Evolutionary conservation across 2,113 vertebrate species (phyloP).

Genomic region (Ammodytes marinus): DNA sequence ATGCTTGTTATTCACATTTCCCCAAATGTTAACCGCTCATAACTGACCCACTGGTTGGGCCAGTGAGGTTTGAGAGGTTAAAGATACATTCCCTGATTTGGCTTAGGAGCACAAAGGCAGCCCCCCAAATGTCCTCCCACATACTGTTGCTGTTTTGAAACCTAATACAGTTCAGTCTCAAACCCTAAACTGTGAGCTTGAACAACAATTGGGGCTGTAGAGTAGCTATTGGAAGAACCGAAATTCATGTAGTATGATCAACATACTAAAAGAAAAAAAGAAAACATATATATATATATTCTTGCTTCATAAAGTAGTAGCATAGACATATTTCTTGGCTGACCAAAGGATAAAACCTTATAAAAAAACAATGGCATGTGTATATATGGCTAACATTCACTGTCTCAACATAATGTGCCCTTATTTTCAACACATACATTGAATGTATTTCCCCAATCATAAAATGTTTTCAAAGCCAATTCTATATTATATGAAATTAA

Average conservation of each 20-base stretch:
- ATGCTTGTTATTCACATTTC: not conserved
- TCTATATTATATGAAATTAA: no score
- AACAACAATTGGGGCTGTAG: not conserved
- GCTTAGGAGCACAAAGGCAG: not conserved
- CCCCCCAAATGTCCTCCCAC: conserved; percentile 24
- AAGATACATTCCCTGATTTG: not conserved
- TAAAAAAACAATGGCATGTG: no score
- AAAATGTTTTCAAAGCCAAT: no score
- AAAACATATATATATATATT: no score
- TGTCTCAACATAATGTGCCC: not conserved
- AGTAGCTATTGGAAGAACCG: not conserved
- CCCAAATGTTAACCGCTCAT: not conserved
- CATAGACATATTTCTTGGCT: no score
- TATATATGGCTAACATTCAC: no score
- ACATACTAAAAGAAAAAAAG: not conserved
- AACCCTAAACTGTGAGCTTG: not conserved
- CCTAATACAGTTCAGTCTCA: not conserved
- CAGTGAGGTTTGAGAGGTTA: not conserved
- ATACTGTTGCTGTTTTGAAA: conserved; percentile 36
- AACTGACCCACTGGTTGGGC: not conserved
- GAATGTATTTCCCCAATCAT: no score
- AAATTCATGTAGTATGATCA: not conserved
- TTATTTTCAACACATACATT: no score
- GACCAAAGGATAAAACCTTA: no score
- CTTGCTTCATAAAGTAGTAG: no score